Base-by-base conservation (phyloP, 2,888 invertebrate species). In the Amblyjoppa proteus region DNA sequence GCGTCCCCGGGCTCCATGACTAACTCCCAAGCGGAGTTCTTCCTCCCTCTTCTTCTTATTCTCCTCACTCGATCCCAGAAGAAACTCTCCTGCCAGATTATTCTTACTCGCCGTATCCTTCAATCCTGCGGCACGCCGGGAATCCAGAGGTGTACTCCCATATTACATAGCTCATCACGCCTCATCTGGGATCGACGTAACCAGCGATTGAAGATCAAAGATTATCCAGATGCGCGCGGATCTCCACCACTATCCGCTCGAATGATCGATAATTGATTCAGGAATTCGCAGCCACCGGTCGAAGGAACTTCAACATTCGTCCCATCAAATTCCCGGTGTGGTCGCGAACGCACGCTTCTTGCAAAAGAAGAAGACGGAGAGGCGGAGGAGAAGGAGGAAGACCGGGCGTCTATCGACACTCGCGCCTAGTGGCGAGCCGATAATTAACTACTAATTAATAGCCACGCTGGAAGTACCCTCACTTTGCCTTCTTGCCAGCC, bases 371-470 rank as follows among this genome's bases (percentile, higher is more conserved):
- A 41, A 11, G 9, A 38, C 28, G 45, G 45, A 45, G 79, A 75
- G 1, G 58, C 28, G 56, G 64, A 5, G 34, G 16, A 34, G 28
- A 31, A 75, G 28, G 11, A 56, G 56, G 28, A 25, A 58, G 69
- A 31, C 20, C n/a, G 9, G 25, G 66, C 58, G 56, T 69, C 85
- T 87, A 88, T 89, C 87, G 89, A 87, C 88, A 87, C 84, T 88
- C 84, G 73, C 76, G 51, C 68, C 76, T 76, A 85, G 86, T 85
- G 87, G 84, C 83, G 73, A 71, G 70, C 49, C 82, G 87, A 90
- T 90, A 91, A 91, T 90, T 88, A 91, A 89, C 84, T 66, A 88
- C 86, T 90, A 91, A 91, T 91, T 91, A 91, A 91, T 91, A 90
- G 89, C 87, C 87, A 81, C 81, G 80, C 76, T 81, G 71, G 84